Conservation (phyloP, 2,797 vertebrate genomes). For the Diglossa cyanea region DNA sequence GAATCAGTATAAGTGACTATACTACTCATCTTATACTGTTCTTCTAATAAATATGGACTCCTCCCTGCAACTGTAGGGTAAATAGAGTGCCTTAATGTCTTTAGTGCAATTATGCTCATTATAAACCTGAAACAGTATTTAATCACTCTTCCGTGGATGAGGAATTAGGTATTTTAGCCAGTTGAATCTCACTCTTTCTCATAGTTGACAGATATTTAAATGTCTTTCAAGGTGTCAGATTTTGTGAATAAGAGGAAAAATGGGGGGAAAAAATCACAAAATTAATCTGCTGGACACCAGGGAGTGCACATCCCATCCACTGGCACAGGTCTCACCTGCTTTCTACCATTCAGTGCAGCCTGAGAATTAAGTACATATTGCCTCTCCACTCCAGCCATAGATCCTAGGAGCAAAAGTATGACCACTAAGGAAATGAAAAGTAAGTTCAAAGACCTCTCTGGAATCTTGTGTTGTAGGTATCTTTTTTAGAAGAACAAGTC, state of each 20-base stretch:
- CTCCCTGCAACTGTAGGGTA: background rate
- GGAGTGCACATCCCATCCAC: background rate
- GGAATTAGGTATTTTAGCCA: background rate
- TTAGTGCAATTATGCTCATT: background rate
- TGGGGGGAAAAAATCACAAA: accelerated
- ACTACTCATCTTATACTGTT: background rate
- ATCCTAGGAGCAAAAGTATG: background rate
- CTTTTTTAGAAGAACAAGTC: background rate
- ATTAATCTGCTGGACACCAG: background rate
- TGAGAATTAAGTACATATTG: background rate
- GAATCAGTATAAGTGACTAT: background rate
- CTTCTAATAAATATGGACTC: background rate
- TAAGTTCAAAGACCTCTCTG: background rate
- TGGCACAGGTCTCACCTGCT: background rate
- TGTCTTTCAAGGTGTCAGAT: background rate
- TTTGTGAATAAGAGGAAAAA: background rate
- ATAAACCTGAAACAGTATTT: background rate
- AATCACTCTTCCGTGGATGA: background rate
- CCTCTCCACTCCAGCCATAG: background rate
- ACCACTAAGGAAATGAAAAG: background rate
- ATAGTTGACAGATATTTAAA: background rate
- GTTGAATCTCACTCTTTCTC: background rate
- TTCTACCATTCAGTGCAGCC: background rate
- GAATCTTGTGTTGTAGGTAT: background rate
- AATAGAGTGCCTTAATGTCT: background rate